Conservation (phyloP, 1,140 invertebrate genomes). For the Neodiprion lecontei region DNA sequence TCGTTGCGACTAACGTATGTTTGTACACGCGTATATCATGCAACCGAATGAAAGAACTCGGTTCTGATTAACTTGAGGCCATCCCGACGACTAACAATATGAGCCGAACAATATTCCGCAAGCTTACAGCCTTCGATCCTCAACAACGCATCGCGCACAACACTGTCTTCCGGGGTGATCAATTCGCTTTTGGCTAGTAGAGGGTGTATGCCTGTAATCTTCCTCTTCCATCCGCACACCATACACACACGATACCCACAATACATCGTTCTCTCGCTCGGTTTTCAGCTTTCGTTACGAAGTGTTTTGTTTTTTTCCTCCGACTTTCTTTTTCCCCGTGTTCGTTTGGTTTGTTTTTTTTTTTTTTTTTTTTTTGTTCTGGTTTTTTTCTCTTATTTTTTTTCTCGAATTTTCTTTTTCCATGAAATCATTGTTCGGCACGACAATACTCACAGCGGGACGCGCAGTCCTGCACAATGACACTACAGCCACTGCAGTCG, state of each 20-base stretch:
- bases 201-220: too few species aligned
- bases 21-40: too few species aligned
- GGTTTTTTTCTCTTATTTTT: neutral
- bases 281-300: too few species aligned
- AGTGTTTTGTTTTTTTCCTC: neutral
- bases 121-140: neutral
- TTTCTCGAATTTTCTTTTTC: neutral
- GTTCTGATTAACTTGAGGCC: neutral
- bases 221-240: too few species aligned
- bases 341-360: neutral
- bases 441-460: neutral
- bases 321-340: neutral
- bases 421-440: constrained; percentile 1
- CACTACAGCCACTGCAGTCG: neutral
- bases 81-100: neutral
- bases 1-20: neutral
- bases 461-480: neutral
- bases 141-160: neutral
- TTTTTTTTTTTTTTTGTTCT: neutral
- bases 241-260: too few species aligned
- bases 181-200: neutral
- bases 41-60: neutral
- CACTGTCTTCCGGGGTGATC: neutral
- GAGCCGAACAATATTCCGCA: neutral
- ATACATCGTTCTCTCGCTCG: too few species aligned